Evolutionary conservation across 2,113 vertebrate genomes (phyloP), one percentile per base, ranked within the genome.

Genomic region (Suncus etruscus): DNA sequence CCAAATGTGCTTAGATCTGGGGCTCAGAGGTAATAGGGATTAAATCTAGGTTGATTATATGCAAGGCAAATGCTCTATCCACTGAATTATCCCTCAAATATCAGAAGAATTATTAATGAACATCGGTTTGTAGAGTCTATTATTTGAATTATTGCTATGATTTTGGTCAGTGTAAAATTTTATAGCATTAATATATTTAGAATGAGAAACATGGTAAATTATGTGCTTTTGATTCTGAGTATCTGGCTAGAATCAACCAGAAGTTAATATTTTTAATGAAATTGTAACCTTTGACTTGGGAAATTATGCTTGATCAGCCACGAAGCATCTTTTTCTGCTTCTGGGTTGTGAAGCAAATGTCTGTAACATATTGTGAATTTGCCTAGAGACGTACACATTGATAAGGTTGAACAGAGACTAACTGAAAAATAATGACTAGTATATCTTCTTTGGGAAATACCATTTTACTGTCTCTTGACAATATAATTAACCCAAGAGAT

Each of bases 401-500:
- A 88, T 32, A 20, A 84, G 85, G 32, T 3, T 92, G 91, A 94
- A 80, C 58, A 69, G 70, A 95, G 69, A 81, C 84, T 90, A 88
- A 93, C 86, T 82, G 76, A 54, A 0, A 39, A 72, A 88, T 95
- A 97, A 95, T 87, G 92, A 96, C 95, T 94, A 95, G 29, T 70
- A 61, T 94, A 50, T 94, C 61, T 5, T 73, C 51, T 96, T 96
- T 85, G 93, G 96, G 91, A 96, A 86, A 77, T 92, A 87, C 93
- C 32, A 92, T 95, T 96, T 95, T 72, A 90, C 78, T 66, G 0
- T 88, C 74, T 92, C 83, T 92, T 96, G 91, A 95, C 95, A 97
- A 75, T 63, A 1, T 84, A 95, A 97, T 98, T 97, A 97, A 96
- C 90, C 91, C 87, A 75, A 87, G 90, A 95, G 85, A 89, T 76